These are phyloP conservation scores for Eulemur rufifrons DNA, from an alignment of 2,113 vertebrate species.

Conservation along the genomic window DNA sequence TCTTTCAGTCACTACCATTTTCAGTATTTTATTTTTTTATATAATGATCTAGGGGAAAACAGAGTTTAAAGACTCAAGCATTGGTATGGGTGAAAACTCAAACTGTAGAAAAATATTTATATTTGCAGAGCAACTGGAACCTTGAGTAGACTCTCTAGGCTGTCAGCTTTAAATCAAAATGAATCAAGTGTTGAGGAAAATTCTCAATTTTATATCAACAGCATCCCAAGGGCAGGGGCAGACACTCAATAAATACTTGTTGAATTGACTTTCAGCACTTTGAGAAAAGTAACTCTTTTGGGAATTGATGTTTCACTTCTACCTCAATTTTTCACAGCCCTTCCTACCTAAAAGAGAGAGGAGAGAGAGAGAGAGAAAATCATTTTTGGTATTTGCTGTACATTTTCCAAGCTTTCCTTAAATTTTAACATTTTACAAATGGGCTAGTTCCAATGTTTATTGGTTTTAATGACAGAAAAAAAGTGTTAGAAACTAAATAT, in stretches of 20 bases:
- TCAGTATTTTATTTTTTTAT: not conserved
- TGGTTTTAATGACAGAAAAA: not conserved
- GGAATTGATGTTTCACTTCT: constrained; percentile 44
- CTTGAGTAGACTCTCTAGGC: constrained; percentile 45
- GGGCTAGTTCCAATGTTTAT: not conserved
- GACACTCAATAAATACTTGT: constrained; percentile 66
- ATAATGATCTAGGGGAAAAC: not conserved
- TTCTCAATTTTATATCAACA: constrained; percentile 60
- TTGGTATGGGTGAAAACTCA: not conserved
- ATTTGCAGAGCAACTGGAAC: constrained; percentile 41
- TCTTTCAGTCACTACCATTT: not conserved
- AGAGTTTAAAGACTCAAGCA: not conserved
- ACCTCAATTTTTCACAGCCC: constrained; percentile 1
- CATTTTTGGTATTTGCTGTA: constrained; percentile 10
- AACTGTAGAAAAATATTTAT: constrained; percentile 49
- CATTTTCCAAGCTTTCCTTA: not conserved
- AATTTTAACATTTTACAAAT: not conserved
- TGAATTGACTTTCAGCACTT: constrained; percentile 67
- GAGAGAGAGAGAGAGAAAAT: not conserved
- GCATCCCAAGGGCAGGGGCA: constrained; percentile 40
- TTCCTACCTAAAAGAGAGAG: not conserved
- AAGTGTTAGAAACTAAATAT: not conserved
- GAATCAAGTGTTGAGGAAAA: constrained; percentile 61
- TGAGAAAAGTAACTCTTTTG: constrained; percentile 30
- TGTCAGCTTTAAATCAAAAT: constrained; percentile 71